Base-by-base conservation (phyloP, 2,797 vertebrate species). In the Falco novaeseelandiae region DNA sequence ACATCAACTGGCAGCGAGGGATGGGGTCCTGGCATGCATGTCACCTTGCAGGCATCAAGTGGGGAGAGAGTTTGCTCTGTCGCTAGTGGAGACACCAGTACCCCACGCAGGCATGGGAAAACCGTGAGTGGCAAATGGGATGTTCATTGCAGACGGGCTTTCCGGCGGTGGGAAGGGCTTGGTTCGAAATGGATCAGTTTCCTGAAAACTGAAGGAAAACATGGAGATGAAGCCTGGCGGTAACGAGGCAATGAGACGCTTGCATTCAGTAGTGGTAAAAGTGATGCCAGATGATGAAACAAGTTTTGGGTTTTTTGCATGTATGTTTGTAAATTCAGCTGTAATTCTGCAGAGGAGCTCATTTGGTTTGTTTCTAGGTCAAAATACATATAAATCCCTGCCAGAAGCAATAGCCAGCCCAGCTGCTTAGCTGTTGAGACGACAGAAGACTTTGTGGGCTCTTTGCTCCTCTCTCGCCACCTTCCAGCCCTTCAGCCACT, bases 11-110 rank as follows among this genome's bases (percentile, higher is more conserved):
- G 14, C 22, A 62, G 23, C 0, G 3, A 61, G 51, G 46, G 29
- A 49, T 38, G 29, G 27, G 18, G 21, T 54, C 23, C 63, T 3
- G 2, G 25, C 25, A 18, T 12, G 23, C 38, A 42, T 44, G 59
- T 72, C 2, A 1, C 36, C 1, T 0, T 2, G 5, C 13, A 52
- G 40, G 26, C 5, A 10, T 0, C 1, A 63, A 44, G 36, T 49
- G 58, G 46, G 22, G 20, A 49, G 29, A 48, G 51, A 62, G 20
- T 25, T 59, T n/a, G 12, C 8, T 42, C 21, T 62, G 15, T 32
- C 1, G 2, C 15, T 42, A 29, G 29, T 4, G 26, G 23, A 51
- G 72, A 7, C 14, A 30, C 48, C 30, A 38, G 40, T 27, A 58
- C 23, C 10, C 59, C 10, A 5, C 1, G 1, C 25, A 38, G 49